Evolutionary conservation across 1,140 invertebrate genomes (phyloP).

Genomic region (Zaprionus capensis): DNA sequence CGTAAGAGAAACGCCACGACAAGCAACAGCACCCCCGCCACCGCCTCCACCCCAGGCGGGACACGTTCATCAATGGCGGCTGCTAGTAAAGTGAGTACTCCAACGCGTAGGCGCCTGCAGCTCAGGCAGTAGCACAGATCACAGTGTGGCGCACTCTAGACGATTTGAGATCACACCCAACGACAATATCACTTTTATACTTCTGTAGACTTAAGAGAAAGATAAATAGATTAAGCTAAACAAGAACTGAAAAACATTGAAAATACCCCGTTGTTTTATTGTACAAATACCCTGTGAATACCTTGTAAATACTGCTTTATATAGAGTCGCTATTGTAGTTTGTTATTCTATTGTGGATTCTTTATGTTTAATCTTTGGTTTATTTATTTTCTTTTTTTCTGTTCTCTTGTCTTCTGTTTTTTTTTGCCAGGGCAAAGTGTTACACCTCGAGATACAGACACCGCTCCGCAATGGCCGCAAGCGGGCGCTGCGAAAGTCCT

Average conservation of each 20-base stretch:
- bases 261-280: slow-evolving; percentile 4
- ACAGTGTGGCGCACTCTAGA: background rate
- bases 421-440: slow-evolving; percentile 52
- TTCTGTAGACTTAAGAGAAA: background rate
- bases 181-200: background rate
- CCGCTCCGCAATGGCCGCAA: slow-evolving; percentile 71
- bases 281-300: background rate
- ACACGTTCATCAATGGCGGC: no score
- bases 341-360: background rate
- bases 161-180: background rate
- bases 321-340: background rate
- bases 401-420: slow-evolving; percentile 24
- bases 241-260: slow-evolving; percentile 1
- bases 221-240: background rate
- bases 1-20: slow-evolving; percentile 39
- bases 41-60: no score
- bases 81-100: slow-evolving; percentile 75
- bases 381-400: slow-evolving; percentile 6
- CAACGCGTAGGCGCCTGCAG: slow-evolving; percentile 56
- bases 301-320: background rate
- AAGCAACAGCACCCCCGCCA: background rate
- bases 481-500: slow-evolving; percentile 47
- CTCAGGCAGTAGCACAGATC: slow-evolving; percentile 35
- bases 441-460: slow-evolving; percentile 56
- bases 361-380: background rate